These are phyloP conservation scores for Calvadosia cruxmelitensis DNA, from an alignment of 30 jellyfish, hydroid and myxozoan species.

Conservation along the genomic window DNA sequence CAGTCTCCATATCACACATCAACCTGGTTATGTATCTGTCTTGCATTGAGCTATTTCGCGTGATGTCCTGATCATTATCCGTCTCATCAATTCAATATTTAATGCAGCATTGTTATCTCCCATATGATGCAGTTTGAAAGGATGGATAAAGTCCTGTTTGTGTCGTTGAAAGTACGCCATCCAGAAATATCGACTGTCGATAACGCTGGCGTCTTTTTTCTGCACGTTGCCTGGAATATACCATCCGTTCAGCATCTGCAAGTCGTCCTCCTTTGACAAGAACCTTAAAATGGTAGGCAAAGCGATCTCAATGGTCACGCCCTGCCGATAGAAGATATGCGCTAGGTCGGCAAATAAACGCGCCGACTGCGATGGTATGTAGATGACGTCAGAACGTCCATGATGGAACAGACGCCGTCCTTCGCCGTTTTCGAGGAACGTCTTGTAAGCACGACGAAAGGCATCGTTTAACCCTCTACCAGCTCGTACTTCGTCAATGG, in stretches of 20 bases:
- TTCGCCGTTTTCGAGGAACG: slow-evolving; percentile 24
- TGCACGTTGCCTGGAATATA: slow-evolving; percentile 91
- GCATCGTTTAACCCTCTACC: not conserved
- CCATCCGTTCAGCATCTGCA: slow-evolving; percentile 49
- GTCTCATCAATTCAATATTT: slow-evolving; percentile 56
- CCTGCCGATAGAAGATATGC: slow-evolving; percentile 30
- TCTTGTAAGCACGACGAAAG: not conserved
- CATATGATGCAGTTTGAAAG: slow-evolving; percentile 78
- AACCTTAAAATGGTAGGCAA: slow-evolving; percentile 71
- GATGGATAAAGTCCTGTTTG: slow-evolving; percentile 70
- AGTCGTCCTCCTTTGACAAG: slow-evolving; percentile 24
- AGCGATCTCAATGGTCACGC: slow-evolving; percentile 75
- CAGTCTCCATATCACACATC: no score
- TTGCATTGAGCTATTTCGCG: slow-evolving; percentile 37
- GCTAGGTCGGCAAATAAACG: slow-evolving; percentile 55
- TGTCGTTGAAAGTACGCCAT: slow-evolving; percentile 45
- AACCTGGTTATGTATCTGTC: no score
- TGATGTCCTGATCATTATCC: slow-evolving; percentile 51
- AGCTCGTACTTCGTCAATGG: slow-evolving; percentile 36
- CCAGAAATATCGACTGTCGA: slow-evolving; percentile 92
- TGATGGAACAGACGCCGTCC: slow-evolving; percentile 22
- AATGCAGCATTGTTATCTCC: slow-evolving; percentile 68
- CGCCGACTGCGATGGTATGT: slow-evolving; percentile 59
- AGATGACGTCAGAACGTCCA: slow-evolving; percentile 78
- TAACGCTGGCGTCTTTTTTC: slow-evolving; percentile 76